Percentiles rank a stretch among this genome's conserved stretches.
phyloP scores from a whole-genome alignment of 2,113 vertebrate genomes.

The Pseudorasbora parva region DNA sequence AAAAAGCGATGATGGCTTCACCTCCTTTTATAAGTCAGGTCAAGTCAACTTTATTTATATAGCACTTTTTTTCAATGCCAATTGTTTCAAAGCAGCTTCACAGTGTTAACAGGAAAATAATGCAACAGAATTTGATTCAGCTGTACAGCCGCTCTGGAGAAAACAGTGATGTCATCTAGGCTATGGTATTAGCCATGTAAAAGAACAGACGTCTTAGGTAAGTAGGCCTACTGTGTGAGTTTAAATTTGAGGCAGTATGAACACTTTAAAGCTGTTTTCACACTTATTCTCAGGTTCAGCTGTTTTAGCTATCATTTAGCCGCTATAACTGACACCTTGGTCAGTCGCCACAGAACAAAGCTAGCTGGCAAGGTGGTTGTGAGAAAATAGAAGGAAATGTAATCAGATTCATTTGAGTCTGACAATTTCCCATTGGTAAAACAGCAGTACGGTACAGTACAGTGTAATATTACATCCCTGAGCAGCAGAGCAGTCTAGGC shows the following conservation, averaged over 20 bases:
- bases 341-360: not conserved
- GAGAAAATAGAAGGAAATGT: constrained; percentile 12
- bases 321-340: not conserved
- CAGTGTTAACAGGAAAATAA: too few species aligned
- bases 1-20: too few species aligned
- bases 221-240: not conserved
- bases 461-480: constrained; percentile 9
- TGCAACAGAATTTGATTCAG: too few species aligned
- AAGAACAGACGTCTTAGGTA: not conserved
- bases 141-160: too few species aligned
- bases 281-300: not conserved
- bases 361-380: not conserved
- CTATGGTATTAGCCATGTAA: too few species aligned
- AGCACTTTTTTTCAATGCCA: too few species aligned
- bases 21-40: too few species aligned
- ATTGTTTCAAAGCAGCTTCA: too few species aligned
- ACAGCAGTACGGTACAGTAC: not conserved
- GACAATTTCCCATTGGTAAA: not conserved
- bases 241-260: not conserved
- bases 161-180: too few species aligned
- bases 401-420: not conserved
- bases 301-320: constrained; percentile 20
- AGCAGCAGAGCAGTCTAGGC: constrained; percentile 3
- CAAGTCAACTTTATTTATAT: too few species aligned
- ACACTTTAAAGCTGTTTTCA: not conserved